Evolutionary conservation across 1,140 invertebrate genomes (phyloP), one percentile per base, ranked within the genome.

Genomic region (Drosophila ambigua): DNA sequence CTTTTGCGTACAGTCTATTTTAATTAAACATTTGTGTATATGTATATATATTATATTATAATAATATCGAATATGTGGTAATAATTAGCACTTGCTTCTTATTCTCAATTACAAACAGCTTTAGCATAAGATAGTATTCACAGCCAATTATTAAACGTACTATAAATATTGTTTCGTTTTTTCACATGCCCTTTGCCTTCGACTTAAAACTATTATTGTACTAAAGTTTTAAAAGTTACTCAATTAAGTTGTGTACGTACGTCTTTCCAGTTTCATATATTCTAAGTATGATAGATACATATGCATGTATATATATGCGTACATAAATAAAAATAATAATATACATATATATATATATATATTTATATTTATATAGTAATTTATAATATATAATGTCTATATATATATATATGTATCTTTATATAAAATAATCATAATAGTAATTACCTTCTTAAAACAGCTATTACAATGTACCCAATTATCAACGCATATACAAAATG

Each of bases 81-180:
- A 54, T 41, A 9, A 23, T 20, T 20, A 73, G 59, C 68, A 72
- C 68, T 63, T 31, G 28, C 28, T 45, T 41, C 26, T 51, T 28
- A 39, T 35, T 20, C n/a, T 65, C 63, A 73, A 62, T 61, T 76
- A 58, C 60, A 71, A 45, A 51, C 50, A 75, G 76, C 64, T 51
- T 46, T 77, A 79, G 71, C 77, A 59, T 80, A 69, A 62, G 39
- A 85, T 45, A 62, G 67, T 84, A 69, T 87, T 85, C 81, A 85
- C 81, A 85, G 81, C 81, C 81, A 81, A 85, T 85, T 79, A 46
- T 53, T 76, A 78, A 71, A 83, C 66, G 23, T 77, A 69, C 49
- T 79, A 31, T 60, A 44, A 51, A 59, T 78, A 64, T 69, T 62
- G 26, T 54, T 61, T 72, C 11, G n/a, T 57, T 59, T 67, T 13